Conservation (phyloP, 2,797 vertebrate genomes). For the Sternotherus odoratus region DNA sequence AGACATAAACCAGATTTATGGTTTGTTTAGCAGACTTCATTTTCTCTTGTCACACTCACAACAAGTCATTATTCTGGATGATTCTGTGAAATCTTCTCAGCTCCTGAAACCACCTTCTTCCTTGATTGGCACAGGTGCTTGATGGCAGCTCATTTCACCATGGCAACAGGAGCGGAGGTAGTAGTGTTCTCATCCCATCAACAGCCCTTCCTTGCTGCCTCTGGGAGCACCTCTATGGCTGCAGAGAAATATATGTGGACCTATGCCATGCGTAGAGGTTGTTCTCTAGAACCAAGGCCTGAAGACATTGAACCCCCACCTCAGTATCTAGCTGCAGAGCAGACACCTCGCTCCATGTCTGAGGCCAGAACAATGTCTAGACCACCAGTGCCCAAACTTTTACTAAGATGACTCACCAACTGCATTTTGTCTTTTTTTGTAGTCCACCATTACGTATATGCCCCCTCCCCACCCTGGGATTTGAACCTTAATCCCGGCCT, state of each 20-base stretch:
- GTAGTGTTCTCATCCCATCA: not conserved
- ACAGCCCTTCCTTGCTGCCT: not conserved
- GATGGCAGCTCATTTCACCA: rapidly evolving
- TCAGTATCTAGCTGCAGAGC: rapidly evolving
- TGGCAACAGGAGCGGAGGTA: not conserved
- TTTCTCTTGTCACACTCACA: not conserved
- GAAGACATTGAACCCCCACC: not conserved
- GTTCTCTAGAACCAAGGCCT: not conserved
- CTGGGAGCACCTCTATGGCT: rapidly evolving
- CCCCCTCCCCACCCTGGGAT: not conserved
- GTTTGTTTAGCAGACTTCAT: not conserved
- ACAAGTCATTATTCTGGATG: not conserved
- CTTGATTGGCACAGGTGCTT: rapidly evolving
- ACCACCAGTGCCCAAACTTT: too few species aligned
- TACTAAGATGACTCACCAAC: not conserved
- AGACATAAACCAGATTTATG: not conserved
- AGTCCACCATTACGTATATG: not conserved
- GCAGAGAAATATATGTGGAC: too few species aligned
- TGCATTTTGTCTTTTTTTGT: not conserved
- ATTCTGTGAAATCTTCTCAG: not conserved
- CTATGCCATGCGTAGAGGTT: rapidly evolving
- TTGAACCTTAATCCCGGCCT: not conserved
- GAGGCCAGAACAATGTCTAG: not conserved
- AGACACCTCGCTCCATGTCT: not conserved
- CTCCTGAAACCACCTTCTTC: rapidly evolving